Evolutionary conservation across 2,888 invertebrate species (phyloP).

Genomic region (Tetragnatha montana): DNA sequence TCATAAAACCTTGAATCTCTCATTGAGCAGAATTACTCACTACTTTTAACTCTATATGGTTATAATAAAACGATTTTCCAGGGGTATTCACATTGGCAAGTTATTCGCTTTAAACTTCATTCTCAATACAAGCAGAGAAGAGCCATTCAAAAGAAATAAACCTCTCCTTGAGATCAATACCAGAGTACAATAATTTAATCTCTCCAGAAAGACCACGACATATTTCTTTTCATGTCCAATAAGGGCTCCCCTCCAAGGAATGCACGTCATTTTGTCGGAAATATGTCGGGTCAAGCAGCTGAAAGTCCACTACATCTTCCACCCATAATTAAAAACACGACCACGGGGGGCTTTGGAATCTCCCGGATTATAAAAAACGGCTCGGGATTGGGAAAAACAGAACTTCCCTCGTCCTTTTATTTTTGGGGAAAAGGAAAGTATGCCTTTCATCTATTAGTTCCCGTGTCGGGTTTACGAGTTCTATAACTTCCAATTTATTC

Average conservation of each 20-base stretch:
- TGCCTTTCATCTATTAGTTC: constrained; percentile 68
- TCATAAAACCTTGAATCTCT: no score
- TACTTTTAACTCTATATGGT: no score
- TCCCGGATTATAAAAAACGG: not conserved
- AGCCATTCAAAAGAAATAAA: not conserved
- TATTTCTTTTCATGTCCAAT: not conserved
- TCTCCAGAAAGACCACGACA: not conserved
- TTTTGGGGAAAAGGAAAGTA: constrained; percentile 31
- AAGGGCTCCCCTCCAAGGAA: not conserved
- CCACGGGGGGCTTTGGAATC: not conserved
- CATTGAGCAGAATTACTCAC: no score
- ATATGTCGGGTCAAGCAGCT: constrained; percentile 27
- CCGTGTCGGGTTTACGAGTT: constrained; percentile 66
- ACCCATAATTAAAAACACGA: constrained; percentile 50
- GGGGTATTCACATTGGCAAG: no score
- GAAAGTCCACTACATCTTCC: not conserved
- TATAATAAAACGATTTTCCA: no score
- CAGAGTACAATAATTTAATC: not conserved
- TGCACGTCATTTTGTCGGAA: constrained; percentile 5
- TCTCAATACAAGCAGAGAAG: no score
- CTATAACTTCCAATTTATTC: constrained; percentile 71
- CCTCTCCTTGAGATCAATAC: not conserved
- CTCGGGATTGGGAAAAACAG: constrained; percentile 15
- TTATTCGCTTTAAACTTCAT: no score
- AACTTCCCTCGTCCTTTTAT: constrained; percentile 55